Evolutionary conservation across 2,888 invertebrate genomes (phyloP).

Genomic region (Sminthurinus aureus): DNA sequence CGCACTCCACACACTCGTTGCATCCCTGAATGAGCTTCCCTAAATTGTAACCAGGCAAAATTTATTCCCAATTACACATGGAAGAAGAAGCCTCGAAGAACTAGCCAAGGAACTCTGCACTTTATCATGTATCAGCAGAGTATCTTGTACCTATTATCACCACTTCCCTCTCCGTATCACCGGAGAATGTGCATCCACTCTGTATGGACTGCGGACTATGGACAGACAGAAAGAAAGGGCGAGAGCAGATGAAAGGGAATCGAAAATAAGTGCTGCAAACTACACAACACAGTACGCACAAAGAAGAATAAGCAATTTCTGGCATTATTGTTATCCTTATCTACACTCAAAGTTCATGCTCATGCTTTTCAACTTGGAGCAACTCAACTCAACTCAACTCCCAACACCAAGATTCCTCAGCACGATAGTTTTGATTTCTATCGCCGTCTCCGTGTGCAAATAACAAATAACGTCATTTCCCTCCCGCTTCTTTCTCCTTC

Average conservation of each 20-base stretch:
- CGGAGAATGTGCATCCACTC: neutral
- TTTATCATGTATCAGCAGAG: neutral
- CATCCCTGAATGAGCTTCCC: neutral
- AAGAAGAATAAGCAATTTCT: conserved; percentile 32
- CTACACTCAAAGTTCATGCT: conserved; percentile 30
- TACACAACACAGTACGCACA: conserved; percentile 21
- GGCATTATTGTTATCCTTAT: conserved; percentile 31
- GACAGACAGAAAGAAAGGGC: too few relatives aligned
- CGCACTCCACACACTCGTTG: neutral
- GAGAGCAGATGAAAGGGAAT: conserved; percentile 32
- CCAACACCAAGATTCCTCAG: conserved; percentile 15
- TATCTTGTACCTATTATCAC: neutral
- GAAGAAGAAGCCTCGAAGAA: neutral
- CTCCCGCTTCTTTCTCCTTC: neutral
- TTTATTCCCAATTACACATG: conserved; percentile 36
- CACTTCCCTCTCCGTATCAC: neutral
- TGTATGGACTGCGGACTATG: too few relatives aligned
- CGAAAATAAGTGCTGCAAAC: conserved; percentile 24
- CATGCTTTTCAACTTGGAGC: conserved; percentile 29
- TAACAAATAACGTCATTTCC: neutral
- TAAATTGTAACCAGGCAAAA: conserved; percentile 14
- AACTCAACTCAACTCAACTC: conserved; percentile 1
- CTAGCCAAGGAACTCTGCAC: conserved; percentile 9
- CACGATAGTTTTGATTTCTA: conserved; percentile 16
- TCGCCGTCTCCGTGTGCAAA: neutral